Percentiles rank a stretch among this genome's conserved stretches.
Conservation (phyloP, 2,797 vertebrate species). For the Bradypus variegatus region DNA sequence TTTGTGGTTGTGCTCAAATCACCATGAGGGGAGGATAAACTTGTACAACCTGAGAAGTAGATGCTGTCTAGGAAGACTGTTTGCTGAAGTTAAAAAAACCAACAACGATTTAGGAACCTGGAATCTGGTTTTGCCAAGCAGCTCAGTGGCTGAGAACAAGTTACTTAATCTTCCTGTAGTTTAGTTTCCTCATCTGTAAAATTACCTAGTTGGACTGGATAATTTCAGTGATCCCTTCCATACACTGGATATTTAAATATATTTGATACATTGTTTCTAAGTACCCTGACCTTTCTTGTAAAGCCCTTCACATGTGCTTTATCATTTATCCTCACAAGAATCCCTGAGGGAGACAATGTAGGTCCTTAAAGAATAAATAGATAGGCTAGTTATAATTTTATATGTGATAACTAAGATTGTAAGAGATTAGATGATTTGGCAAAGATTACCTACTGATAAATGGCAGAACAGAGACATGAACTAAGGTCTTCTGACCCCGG, state of each 20-base stretch:
- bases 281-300: conserved; percentile 20
- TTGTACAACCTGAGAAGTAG: background rate
- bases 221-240: background rate
- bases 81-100: conserved; percentile 2
- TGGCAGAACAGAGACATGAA: background rate
- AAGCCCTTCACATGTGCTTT: background rate
- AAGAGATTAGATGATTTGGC: background rate
- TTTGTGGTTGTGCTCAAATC: background rate
- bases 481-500: background rate
- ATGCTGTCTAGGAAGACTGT: conserved; percentile 35
- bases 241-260: background rate
- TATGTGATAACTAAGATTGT: background rate
- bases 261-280: conserved; percentile 2
- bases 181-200: conserved; percentile 19
- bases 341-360: background rate
- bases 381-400: background rate
- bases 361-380: background rate
- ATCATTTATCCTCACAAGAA: conserved; percentile 3
- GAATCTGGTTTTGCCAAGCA: conserved; percentile 2
- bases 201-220: background rate
- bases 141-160: background rate
- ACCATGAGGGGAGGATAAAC: background rate
- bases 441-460: background rate
- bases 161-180: conserved; percentile 24
- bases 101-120: background rate